A percentile compares a stretch with the other conserved stretches of the same genome.
These are phyloP conservation scores for Semotilus atromaculatus DNA, from an alignment of 2,797 vertebrate species.

Conservation along the genomic window DNA sequence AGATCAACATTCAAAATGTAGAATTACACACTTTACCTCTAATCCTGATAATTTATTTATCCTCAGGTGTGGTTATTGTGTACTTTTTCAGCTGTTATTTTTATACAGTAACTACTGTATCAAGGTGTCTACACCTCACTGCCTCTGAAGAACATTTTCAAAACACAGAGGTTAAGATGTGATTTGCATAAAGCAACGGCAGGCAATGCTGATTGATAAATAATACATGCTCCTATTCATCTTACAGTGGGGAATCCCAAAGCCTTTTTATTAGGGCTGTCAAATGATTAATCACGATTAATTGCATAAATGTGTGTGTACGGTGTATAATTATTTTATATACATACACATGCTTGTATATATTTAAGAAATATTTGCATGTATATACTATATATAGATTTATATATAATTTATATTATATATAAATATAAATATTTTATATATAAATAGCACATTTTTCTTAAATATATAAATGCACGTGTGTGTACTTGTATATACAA, in stretches of 20 bases:
- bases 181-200: conserved; percentile 49
- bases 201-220: conserved; percentile 20
- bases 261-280: too few relatives aligned
- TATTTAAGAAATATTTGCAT: too few relatives aligned
- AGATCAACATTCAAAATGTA: neutral
- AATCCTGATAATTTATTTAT: neutral
- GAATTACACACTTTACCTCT: neutral
- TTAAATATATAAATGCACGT: too few relatives aligned
- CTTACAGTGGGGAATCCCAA: conserved; percentile 1
- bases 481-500: too few relatives aligned
- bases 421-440: too few relatives aligned
- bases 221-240: neutral
- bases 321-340: too few relatives aligned
- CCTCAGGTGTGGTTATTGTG: neutral
- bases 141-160: conserved; percentile 14
- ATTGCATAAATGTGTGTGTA: too few relatives aligned
- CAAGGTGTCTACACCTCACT: neutral
- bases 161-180: conserved; percentile 24
- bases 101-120: neutral
- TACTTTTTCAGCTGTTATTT: neutral
- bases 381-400: too few relatives aligned
- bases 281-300: too few relatives aligned
- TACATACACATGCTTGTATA: too few relatives aligned
- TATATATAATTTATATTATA: too few relatives aligned
- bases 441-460: too few relatives aligned